Conservation (phyloP, 2,888 invertebrate genomes). For the Lasioglossum malachurum region DNA sequence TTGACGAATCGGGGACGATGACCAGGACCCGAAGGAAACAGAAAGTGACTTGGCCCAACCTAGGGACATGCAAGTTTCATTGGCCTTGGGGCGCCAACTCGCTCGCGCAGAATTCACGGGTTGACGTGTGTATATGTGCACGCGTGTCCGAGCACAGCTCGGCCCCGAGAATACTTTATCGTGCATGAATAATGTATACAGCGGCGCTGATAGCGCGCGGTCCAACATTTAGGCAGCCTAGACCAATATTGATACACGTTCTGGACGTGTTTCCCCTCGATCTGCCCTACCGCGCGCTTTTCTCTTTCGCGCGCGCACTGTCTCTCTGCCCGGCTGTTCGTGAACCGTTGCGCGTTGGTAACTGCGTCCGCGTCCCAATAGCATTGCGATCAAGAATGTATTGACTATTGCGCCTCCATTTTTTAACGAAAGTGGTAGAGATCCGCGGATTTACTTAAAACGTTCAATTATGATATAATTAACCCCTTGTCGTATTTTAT, state of each 20-base stretch:
- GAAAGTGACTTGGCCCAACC: not conserved
- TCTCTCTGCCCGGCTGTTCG: not conserved
- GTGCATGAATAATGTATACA: constrained; percentile 74
- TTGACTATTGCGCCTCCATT: not conserved
- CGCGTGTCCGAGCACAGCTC: constrained; percentile 38
- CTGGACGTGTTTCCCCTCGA: constrained; percentile 55
- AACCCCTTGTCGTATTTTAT: too few species aligned
- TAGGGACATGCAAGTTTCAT: constrained; percentile 33
- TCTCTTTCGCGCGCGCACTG: constrained; percentile 21
- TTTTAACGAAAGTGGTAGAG: not conserved
- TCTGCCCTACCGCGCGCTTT: not conserved
- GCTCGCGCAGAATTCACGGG: not conserved
- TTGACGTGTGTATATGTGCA: constrained; percentile 34
- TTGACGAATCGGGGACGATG: not conserved
- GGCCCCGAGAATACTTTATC: constrained; percentile 72
- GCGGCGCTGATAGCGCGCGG: constrained; percentile 65
- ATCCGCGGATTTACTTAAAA: not conserved
- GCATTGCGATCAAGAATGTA: not conserved
- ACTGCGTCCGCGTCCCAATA: not conserved
- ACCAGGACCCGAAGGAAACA: not conserved
- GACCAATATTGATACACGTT: constrained; percentile 73
- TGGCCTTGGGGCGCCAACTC: not conserved
- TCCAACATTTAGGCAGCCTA: constrained; percentile 73
- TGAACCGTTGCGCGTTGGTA: not conserved
- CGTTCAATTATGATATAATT: not conserved